Conservation (phyloP, 2,113 vertebrate genomes). For the Xiphophorus couchianus region DNA sequence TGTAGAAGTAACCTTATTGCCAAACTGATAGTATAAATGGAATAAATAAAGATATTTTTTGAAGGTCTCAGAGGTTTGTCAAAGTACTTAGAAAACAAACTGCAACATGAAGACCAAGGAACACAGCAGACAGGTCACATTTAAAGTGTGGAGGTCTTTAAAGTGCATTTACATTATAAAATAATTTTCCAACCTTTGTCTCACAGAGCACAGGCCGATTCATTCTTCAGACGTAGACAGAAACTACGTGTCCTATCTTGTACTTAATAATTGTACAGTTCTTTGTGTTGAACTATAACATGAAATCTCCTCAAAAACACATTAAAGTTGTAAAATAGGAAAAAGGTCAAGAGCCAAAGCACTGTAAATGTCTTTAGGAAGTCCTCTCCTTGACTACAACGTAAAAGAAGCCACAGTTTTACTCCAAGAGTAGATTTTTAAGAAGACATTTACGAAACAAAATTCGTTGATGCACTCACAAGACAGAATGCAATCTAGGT, state of each 20-base stretch:
- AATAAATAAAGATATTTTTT: too few relatives aligned
- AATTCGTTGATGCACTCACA: slow-evolving; percentile 21
- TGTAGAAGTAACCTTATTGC: too few relatives aligned
- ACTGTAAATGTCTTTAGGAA: neutral
- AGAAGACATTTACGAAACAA: slow-evolving; percentile 50
- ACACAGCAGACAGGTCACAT: too few relatives aligned
- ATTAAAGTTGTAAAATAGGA: neutral
- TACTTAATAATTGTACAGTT: neutral
- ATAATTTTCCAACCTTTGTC: too few relatives aligned
- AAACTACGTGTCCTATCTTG: neutral
- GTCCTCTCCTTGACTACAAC: slow-evolving; percentile 4
- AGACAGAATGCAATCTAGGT: slow-evolving; percentile 31
- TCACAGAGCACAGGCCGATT: too few relatives aligned
- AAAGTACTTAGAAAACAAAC: too few relatives aligned
- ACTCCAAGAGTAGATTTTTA: slow-evolving; percentile 10
- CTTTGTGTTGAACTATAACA: neutral
- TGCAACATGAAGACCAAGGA: too few relatives aligned
- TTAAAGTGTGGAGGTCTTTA: too few relatives aligned
- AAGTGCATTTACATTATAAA: too few relatives aligned
- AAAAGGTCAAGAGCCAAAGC: neutral
- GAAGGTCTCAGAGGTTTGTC: too few relatives aligned
- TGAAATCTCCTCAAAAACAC: neutral
- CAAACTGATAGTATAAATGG: too few relatives aligned
- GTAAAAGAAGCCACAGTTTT: slow-evolving; percentile 39
- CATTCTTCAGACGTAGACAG: too few relatives aligned